Evolutionary conservation across 2,888 invertebrate species (phyloP).

Genomic region (Lacanobia wlatinum): DNA sequence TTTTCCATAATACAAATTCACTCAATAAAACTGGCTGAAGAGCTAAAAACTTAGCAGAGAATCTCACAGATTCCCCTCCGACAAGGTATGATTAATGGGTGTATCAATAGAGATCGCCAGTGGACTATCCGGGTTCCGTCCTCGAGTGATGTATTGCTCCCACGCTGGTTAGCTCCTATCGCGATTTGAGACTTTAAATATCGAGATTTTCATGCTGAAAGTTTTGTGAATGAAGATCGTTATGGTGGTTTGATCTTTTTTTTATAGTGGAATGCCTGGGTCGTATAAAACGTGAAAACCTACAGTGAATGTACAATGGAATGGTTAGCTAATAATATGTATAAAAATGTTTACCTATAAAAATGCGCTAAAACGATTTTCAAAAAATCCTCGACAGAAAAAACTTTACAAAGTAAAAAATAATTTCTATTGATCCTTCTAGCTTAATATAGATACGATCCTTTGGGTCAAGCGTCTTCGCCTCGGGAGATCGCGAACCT

Average conservation of each 20-base stretch:
- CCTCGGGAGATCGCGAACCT: no score
- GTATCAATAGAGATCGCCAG: conserved; percentile 77
- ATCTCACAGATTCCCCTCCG: conserved; percentile 62
- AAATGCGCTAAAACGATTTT: no score
- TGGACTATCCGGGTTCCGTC: conserved; percentile 67
- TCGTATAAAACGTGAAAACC: no score
- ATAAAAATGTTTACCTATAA: no score
- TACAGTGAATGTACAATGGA: no score
- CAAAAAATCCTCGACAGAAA: no score
- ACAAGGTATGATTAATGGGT: conserved; percentile 80
- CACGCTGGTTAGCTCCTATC: conserved; percentile 54
- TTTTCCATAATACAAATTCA: conserved; percentile 50
- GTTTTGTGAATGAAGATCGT: conserved; percentile 29
- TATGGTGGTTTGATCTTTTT: neutral
- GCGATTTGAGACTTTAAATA: conserved; percentile 58
- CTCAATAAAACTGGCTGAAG: conserved; percentile 57
- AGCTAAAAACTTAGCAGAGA: conserved; percentile 56
- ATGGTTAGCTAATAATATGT: no score
- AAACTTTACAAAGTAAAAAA: no score
- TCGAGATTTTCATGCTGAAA: conserved; percentile 42
- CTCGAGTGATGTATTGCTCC: conserved; percentile 73
- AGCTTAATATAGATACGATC: no score
- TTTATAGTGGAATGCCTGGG: no score
- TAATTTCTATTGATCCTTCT: no score
- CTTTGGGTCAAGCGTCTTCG: no score